Evolutionary conservation across 2,113 vertebrate genomes (phyloP), one percentile per base, ranked within the genome.

Genomic region (Etheostoma spectabile): DNA sequence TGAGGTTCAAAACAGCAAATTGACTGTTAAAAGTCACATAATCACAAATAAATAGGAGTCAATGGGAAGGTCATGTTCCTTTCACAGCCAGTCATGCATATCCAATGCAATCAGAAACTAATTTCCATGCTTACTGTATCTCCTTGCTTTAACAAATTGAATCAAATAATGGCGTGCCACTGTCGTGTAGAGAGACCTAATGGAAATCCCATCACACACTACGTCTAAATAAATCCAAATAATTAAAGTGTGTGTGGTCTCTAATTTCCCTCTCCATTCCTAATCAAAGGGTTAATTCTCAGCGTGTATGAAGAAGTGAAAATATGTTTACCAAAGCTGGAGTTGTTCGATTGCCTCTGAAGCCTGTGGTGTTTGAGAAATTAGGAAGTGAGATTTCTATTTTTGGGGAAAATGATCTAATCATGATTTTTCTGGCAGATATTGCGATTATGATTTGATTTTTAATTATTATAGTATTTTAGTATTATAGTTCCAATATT

Each of bases 71-170:
- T 63, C 57, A 53, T 76, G 66, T 84, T 85, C 67, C 52, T 49
- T 84, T 74, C 70, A 76, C 67, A 79, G 65, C 14, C 80, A 82
- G 76, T 76, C 80, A 83, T 57, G 62, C 80, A 83, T 74, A 79
- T 53, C 38, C 55, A 73, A 80, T 78, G 79, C 79, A 83, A 86
- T 90, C 77, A 82, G 73, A 91, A 62, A 81, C 84, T 89, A 57
- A 91, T 85, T 82, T 87, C 69, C 62, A 79, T 87, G 65, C 57
- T 67, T 53, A 82, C 74, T 78, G 79, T 79, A 79, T 86, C 68
- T 70, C 51, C 64, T 77, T 79, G 80, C 77, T 89, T 86, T 87
- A 84, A 83, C 78, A 76, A 74, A 85, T 85, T 49, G 51, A 87
- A 91, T 91, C 79, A 91, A 81, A 79, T 46, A 67, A 33, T 85